Conservation (phyloP, 2,113 vertebrate genomes). For the Nyctibius bracteatus region DNA sequence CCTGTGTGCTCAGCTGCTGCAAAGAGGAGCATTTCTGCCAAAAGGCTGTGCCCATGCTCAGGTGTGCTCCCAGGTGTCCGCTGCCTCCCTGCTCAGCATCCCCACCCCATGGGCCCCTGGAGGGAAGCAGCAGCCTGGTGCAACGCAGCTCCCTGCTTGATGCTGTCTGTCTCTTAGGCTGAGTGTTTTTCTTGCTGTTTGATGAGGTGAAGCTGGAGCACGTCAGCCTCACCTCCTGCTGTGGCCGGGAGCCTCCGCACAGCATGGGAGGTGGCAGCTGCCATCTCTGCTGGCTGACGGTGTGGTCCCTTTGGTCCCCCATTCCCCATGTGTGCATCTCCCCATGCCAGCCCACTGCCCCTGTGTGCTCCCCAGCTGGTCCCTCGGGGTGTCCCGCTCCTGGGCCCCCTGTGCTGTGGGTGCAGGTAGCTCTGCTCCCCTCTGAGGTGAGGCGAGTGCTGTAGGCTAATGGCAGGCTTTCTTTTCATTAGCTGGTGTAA, state of each 20-base stretch:
- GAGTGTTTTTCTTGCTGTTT: neutral
- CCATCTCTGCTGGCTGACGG: neutral
- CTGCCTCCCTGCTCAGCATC: neutral
- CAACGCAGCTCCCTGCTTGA: neutral
- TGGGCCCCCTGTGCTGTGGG: neutral
- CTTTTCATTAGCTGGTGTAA: constrained; percentile 44
- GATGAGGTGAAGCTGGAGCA: neutral
- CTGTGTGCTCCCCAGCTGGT: neutral
- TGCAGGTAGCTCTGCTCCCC: neutral
- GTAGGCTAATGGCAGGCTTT: neutral
- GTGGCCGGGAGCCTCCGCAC: neutral
- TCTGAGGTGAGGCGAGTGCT: rapidly evolving
- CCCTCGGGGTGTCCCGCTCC: neutral
- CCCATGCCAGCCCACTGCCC: rapidly evolving
- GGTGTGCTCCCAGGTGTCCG: neutral
- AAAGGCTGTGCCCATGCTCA: rapidly evolving
- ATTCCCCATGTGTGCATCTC: rapidly evolving
- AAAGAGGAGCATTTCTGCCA: neutral
- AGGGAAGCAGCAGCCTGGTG: neutral
- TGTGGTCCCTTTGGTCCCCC: rapidly evolving
- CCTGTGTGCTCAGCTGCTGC: neutral
- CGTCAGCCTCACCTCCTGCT: neutral
- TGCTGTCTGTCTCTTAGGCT: neutral
- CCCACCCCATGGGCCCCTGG: rapidly evolving
- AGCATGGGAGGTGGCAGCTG: neutral